Evolutionary conservation across 2,797 vertebrate genomes (phyloP).

Genomic region (Rhinichthys osculus): DNA sequence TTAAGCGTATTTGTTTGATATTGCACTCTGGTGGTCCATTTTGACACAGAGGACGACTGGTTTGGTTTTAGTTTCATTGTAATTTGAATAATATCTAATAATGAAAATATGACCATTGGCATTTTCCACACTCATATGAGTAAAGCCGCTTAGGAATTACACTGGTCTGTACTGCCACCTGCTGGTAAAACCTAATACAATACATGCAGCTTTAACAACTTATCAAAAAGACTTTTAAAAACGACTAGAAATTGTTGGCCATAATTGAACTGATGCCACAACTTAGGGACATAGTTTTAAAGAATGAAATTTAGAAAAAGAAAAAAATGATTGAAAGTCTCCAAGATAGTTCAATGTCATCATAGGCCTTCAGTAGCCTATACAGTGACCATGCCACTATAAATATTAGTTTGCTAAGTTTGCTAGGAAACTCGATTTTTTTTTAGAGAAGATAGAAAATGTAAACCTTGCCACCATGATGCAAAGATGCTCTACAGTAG

Average conservation of each 20-base stretch:
- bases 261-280: neutral
- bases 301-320: neutral
- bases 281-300: neutral
- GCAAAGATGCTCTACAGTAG: neutral
- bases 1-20: neutral
- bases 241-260: neutral
- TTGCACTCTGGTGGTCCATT: neutral
- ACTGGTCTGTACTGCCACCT: slow-evolving; percentile 71
- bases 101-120: neutral
- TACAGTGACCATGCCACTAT: neutral
- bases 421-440: neutral
- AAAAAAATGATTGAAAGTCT: neutral
- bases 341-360: neutral
- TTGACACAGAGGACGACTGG: neutral
- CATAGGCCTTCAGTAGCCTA: neutral
- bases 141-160: slow-evolving; percentile 5
- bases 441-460: neutral
- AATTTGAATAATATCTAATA: neutral
- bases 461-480: neutral
- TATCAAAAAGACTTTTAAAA: neutral
- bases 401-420: no score
- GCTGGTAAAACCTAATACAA: slow-evolving; percentile 54
- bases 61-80: neutral
- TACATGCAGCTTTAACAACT: neutral
- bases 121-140: neutral